Evolutionary conservation across 2,888 invertebrate genomes (phyloP).

Genomic region (Pinctada fucata): DNA sequence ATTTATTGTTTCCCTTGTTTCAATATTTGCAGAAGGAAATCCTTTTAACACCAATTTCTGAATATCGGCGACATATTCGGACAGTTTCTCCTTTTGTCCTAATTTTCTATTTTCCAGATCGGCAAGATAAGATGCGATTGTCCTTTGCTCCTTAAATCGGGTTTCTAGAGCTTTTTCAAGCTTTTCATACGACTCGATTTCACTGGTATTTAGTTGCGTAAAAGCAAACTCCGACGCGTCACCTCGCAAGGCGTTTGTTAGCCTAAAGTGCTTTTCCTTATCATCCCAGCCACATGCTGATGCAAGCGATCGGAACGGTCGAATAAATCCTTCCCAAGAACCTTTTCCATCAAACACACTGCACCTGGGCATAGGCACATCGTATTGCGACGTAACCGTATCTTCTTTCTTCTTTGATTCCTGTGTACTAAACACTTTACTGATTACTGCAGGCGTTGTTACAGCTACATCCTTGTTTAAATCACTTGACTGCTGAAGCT

Average conservation of each 20-base stretch:
- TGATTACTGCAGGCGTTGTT: too few relatives aligned
- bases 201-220: constrained; percentile 27
- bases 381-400: not conserved
- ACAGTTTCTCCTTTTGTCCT: constrained; percentile 28
- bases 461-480: too few relatives aligned
- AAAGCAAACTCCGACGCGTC: constrained; percentile 41
- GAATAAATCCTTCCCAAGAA: constrained; percentile 35
- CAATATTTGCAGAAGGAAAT: constrained; percentile 33
- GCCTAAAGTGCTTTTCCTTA: constrained; percentile 33
- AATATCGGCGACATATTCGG: constrained; percentile 41
- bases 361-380: constrained; percentile 36
- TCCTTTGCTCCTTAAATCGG: constrained; percentile 30
- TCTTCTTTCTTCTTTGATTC: too few relatives aligned
- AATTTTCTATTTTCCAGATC: constrained; percentile 37
- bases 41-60: constrained; percentile 31
- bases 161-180: constrained; percentile 29
- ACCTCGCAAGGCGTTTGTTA: constrained; percentile 30
- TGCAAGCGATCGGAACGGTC: constrained; percentile 26
- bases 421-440: too few relatives aligned
- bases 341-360: constrained; percentile 34
- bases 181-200: constrained; percentile 13
- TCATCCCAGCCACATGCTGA: constrained; percentile 32
- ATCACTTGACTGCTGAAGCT: too few relatives aligned
- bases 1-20: constrained; percentile 38
- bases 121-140: constrained; percentile 37